Conservation (phyloP, 2,113 vertebrate genomes). For the Hippocampus zosterae region DNA sequence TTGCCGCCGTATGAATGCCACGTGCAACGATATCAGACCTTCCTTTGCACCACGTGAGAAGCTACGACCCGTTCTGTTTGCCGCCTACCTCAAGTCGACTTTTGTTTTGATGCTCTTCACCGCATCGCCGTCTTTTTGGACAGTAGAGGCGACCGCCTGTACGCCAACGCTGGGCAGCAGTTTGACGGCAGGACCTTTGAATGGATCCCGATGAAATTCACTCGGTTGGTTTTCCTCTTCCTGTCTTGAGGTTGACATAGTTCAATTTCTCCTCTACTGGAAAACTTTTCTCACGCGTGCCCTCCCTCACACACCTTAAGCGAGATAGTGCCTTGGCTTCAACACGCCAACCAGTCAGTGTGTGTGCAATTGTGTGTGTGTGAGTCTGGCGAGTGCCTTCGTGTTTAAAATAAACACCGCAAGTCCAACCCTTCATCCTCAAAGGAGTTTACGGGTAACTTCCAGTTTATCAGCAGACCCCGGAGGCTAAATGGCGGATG, state of each 20-base stretch:
- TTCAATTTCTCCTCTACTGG: conserved; percentile 1
- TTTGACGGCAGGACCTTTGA: conserved; percentile 21
- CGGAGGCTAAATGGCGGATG: conserved; percentile 1
- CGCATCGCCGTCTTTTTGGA: conserved; percentile 33
- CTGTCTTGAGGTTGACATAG: background rate
- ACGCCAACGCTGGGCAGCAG: conserved; percentile 10
- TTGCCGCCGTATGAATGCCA: background rate
- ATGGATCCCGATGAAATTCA: background rate
- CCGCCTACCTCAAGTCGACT: conserved; percentile 58
- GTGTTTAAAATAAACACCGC: conserved; percentile 39
- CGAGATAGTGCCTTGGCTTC: conserved; percentile 14
- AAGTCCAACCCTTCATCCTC: conserved; percentile 27
- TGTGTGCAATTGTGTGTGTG: conserved; percentile 10
- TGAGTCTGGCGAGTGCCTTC: conserved; percentile 13
- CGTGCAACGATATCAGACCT: background rate
- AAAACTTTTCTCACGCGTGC: conserved; percentile 10
- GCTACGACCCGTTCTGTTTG: background rate
- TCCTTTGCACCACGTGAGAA: background rate
- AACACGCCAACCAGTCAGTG: conserved; percentile 3
- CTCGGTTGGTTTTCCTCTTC: background rate
- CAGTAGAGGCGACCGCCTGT: conserved; percentile 6
- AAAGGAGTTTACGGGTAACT: conserved; percentile 33
- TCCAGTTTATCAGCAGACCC: conserved; percentile 47
- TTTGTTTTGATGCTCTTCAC: conserved; percentile 48
- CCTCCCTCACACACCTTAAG: conserved; percentile 11